Percentiles rank a stretch among this genome's conserved stretches.
Conservation (phyloP, 23 tunicate species). For the Botrylloides violaceus region DNA sequence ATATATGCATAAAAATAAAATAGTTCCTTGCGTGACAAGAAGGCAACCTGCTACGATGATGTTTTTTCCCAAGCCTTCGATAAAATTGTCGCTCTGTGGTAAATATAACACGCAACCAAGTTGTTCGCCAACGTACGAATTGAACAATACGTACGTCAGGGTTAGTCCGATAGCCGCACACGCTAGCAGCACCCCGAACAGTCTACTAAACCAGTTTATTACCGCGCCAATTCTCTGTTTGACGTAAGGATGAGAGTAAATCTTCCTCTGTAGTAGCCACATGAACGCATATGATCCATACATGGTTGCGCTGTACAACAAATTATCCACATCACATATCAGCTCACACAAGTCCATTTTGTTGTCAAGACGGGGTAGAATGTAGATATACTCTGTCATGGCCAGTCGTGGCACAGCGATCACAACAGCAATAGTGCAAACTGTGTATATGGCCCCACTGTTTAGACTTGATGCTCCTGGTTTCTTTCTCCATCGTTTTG, state of each 20-base stretch:
- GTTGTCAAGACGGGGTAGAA: slow-evolving; percentile 16
- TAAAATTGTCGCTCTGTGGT: background rate
- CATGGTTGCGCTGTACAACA: slow-evolving; percentile 12
- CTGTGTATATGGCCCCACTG: slow-evolving; percentile 25
- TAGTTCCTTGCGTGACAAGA: background rate
- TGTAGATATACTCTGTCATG: slow-evolving; percentile 9
- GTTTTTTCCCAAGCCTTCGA: background rate
- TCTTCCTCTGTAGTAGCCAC: slow-evolving; percentile 43
- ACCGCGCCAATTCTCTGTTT: background rate
- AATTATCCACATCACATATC: slow-evolving; percentile 20
- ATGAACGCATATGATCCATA: slow-evolving; percentile 21
- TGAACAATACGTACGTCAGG: background rate
- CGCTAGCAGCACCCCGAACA: background rate
- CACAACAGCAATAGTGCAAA: slow-evolving; percentile 20
- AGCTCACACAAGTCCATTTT: slow-evolving; percentile 22
- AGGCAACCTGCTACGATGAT: background rate
- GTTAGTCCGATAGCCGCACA: background rate
- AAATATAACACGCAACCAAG: background rate
- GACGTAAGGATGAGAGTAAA: slow-evolving; percentile 19
- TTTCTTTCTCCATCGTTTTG: slow-evolving; percentile 28
- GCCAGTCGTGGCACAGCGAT: slow-evolving; percentile 16
- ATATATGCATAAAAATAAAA: background rate
- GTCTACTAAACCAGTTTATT: background rate
- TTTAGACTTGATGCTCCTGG: slow-evolving; percentile 12
- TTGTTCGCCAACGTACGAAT: background rate